These are phyloP conservation scores for Toxonevra muliebris DNA, from an alignment of 2,888 invertebrate species.

Conservation along the genomic window DNA sequence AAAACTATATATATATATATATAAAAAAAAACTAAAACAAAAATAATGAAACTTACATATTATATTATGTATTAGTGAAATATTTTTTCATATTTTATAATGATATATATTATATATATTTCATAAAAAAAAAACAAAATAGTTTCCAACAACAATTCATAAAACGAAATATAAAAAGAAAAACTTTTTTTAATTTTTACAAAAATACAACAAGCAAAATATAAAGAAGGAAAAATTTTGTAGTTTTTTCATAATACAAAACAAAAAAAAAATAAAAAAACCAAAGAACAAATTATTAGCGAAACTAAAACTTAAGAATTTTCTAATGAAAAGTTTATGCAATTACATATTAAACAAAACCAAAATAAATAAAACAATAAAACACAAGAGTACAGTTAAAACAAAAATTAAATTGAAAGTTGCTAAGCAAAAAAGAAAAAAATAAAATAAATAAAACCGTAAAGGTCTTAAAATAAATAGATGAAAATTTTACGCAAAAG, in stretches of 20 bases:
- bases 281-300: too few species aligned
- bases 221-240: conserved; percentile 39
- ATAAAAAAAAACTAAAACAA: conserved; percentile 25
- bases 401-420: conserved; percentile 21
- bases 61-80: conserved; percentile 40
- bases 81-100: conserved; percentile 40
- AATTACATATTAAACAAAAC: conserved; percentile 19
- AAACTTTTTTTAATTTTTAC: conserved; percentile 21
- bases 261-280: too few species aligned
- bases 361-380: conserved; percentile 19
- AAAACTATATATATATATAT: conserved; percentile 37
- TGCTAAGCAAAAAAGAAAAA: conserved; percentile 23
- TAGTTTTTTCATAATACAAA: conserved; percentile 45
- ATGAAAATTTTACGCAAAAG: conserved; percentile 28
- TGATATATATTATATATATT: conserved; percentile 16
- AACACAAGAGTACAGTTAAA: conserved; percentile 22
- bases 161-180: conserved; percentile 25
- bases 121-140: not conserved
- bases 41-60: conserved; percentile 36
- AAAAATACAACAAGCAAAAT: not conserved
- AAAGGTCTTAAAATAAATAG: conserved; percentile 39
- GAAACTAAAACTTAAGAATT: conserved; percentile 33
- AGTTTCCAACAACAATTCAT: conserved; percentile 3
- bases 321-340: conserved; percentile 33
- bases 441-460: conserved; percentile 26